Percentiles rank a stretch among this genome's conserved stretches.
These are phyloP conservation scores for Pedetes capensis DNA, from an alignment of 2,113 vertebrate species.

Conservation along the genomic window DNA sequence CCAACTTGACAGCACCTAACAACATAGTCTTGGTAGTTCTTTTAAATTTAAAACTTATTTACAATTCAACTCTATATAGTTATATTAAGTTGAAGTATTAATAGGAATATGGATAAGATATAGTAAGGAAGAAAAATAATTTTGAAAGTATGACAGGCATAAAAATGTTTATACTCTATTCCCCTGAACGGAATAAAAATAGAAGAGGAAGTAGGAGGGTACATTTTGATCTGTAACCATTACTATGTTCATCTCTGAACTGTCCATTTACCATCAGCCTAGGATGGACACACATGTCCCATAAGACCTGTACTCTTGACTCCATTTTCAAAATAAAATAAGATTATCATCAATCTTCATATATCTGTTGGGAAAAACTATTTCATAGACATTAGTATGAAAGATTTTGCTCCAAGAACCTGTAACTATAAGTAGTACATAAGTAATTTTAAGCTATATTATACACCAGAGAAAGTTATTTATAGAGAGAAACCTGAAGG, in stretches of 20 bases:
- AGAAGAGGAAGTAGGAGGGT: neutral
- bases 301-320: neutral
- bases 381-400: slow-evolving; percentile 21
- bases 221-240: neutral
- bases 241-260: neutral
- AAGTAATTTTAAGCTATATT: neutral
- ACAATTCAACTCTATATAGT: neutral
- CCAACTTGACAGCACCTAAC: no score
- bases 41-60: slow-evolving; percentile 36
- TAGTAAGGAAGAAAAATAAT: neutral
- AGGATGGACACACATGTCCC: neutral
- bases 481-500: neutral
- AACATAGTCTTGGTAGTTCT: neutral
- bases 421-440: neutral
- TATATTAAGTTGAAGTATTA: slow-evolving; percentile 5
- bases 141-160: slow-evolving; percentile 22
- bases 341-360: slow-evolving; percentile 19
- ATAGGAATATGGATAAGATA: neutral
- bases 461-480: neutral
- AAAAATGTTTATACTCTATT: slow-evolving; percentile 31
- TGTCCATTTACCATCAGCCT: neutral
- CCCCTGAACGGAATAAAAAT: neutral
- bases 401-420: slow-evolving; percentile 23
- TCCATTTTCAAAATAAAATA: slow-evolving; percentile 21
- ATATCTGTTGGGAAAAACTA: neutral